Evolutionary conservation across 2,113 vertebrate genomes (phyloP).

Genomic region (Melanostigma gelatinosum): DNA sequence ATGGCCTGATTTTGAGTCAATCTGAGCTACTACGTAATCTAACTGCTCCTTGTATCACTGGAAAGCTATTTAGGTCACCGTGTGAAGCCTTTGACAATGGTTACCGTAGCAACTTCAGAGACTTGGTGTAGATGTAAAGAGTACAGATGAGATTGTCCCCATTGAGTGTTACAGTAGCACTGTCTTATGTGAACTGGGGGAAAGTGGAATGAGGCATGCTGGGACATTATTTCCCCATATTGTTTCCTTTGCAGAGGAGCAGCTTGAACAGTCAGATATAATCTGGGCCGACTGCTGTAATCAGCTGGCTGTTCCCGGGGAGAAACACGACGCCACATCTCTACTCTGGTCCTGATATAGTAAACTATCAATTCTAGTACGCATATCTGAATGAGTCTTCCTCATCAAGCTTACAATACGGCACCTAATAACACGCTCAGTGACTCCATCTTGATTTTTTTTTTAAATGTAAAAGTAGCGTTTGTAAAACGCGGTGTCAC

Average conservation of each 20-base stretch:
- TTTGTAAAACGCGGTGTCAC: not conserved
- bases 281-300: conserved; percentile 60
- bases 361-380: conserved; percentile 38
- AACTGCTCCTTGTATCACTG: not conserved
- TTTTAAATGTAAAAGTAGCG: not conserved
- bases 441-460: not conserved
- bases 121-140: not conserved
- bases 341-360: conserved; percentile 37
- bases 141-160: conserved; percentile 2
- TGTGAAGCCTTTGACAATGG: conserved; percentile 5
- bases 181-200: conserved; percentile 13
- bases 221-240: conserved; percentile 32
- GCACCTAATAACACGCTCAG: conserved; percentile 11
- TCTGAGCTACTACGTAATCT: conserved; percentile 18
- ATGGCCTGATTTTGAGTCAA: conserved; percentile 15
- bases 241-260: conserved; percentile 49
- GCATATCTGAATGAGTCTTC: conserved; percentile 42
- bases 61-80: conserved; percentile 13
- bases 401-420: conserved; percentile 39
- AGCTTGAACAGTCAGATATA: conserved; percentile 50
- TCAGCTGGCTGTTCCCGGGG: conserved; percentile 46
- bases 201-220: conserved; percentile 29
- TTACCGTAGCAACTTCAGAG: conserved; percentile 22
- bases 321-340: conserved; percentile 38
- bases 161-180: conserved; percentile 28